phyloP scores from a whole-genome alignment of 2,888 invertebrate genomes.

The Zeuzera pyrina region DNA sequence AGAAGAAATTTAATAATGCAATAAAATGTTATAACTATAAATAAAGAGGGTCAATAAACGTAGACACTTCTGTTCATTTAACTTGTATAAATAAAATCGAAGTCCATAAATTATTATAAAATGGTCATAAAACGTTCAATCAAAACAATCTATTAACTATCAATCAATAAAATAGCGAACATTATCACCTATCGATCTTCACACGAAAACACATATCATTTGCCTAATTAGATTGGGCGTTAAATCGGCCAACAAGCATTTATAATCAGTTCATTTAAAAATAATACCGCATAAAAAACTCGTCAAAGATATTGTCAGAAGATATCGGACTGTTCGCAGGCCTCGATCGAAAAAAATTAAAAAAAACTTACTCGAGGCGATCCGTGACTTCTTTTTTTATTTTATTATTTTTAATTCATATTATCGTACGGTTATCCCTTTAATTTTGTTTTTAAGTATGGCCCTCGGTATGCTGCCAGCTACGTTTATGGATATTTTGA shows the following conservation, averaged over 20 bases:
- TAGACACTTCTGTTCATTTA: no score
- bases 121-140: no score
- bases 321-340: constrained; percentile 67
- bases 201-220: constrained; percentile 69
- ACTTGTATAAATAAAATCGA: no score
- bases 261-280: constrained; percentile 72
- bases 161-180: constrained; percentile 55
- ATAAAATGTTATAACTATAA: no score
- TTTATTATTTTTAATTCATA: constrained; percentile 74
- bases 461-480: constrained; percentile 68
- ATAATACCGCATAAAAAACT: constrained; percentile 69
- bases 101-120: no score
- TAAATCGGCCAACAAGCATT: constrained; percentile 72
- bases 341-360: constrained; percentile 57
- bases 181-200: constrained; percentile 38
- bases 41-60: no score
- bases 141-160: constrained; percentile 36
- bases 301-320: constrained; percentile 72
- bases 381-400: constrained; percentile 72
- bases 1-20: no score
- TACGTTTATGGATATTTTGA: constrained; percentile 69
- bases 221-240: constrained; percentile 73
- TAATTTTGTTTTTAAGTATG: constrained; percentile 74
- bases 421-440: constrained; percentile 72
- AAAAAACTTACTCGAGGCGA: constrained; percentile 66